Evolutionary conservation across 2,888 invertebrate genomes (phyloP).

Genomic region (Peribatodes rhomboidaria): DNA sequence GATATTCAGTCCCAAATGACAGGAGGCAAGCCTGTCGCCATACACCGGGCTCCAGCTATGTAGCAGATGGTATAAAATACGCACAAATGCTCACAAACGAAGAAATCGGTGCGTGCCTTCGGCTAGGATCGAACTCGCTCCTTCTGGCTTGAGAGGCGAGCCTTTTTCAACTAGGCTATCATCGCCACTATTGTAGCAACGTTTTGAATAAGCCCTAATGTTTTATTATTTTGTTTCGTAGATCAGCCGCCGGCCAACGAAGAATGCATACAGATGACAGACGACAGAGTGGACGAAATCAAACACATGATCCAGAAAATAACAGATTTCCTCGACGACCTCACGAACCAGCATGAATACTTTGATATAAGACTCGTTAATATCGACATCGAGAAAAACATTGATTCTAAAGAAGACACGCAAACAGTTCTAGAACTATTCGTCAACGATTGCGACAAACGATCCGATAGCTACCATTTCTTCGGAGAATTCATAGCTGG

Average conservation of each 20-base stretch:
- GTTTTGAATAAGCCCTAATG: too few species aligned
- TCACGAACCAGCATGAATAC: background rate
- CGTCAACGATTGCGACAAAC: slow-evolving; percentile 7
- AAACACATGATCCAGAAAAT: slow-evolving; percentile 11
- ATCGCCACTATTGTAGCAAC: too few species aligned
- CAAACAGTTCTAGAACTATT: background rate
- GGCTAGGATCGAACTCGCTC: too few species aligned
- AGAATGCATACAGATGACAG: slow-evolving; percentile 8
- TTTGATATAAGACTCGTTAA: background rate
- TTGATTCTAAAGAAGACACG: background rate
- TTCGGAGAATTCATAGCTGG: slow-evolving; percentile 1
- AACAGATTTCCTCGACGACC: background rate
- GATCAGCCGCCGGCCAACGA: background rate
- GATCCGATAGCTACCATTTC: background rate
- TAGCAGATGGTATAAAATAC: too few species aligned
- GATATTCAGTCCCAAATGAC: too few species aligned
- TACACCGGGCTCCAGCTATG: too few species aligned
- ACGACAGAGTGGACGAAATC: background rate
- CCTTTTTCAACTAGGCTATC: too few species aligned
- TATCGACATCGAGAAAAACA: slow-evolving; percentile 9
- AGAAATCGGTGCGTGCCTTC: too few species aligned
- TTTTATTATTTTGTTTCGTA: background rate
- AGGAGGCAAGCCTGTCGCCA: too few species aligned
- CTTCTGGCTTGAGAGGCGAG: too few species aligned
- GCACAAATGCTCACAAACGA: too few species aligned